Evolutionary conservation across 2,113 vertebrate genomes (phyloP).

Genomic region (Steatornis caripensis): DNA sequence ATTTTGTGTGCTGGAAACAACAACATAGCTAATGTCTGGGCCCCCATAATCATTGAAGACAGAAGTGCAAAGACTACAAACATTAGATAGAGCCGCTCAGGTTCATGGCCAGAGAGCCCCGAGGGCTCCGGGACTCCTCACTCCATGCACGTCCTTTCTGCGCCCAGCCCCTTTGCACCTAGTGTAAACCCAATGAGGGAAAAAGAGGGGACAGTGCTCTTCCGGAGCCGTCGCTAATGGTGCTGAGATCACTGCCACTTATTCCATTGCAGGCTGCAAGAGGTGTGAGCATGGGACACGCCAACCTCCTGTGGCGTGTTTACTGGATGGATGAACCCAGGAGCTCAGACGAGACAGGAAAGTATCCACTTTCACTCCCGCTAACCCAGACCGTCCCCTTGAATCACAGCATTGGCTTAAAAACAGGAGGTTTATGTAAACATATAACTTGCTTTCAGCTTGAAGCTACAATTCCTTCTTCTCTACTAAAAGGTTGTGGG

Average conservation of each 20-base stretch:
- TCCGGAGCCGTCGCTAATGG: rapidly evolving
- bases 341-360: slow-evolving; percentile 31
- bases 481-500: neutral
- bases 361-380: neutral
- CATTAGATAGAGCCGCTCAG: neutral
- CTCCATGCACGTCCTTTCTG: neutral
- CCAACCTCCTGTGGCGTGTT: neutral
- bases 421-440: slow-evolving; percentile 13
- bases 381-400: neutral
- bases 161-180: neutral
- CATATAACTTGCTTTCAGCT: neutral
- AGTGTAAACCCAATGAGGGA: neutral
- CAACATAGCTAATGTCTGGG: neutral
- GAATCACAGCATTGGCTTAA: slow-evolving; percentile 7
- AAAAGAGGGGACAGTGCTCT: neutral
- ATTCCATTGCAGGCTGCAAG: neutral
- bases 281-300: neutral
- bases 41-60: neutral
- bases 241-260: neutral
- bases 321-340: neutral
- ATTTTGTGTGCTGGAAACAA: neutral
- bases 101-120: neutral
- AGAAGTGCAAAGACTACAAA: neutral
- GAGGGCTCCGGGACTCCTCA: neutral
- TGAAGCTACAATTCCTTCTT: neutral